Percentiles rank a stretch among this genome's conserved stretches.
phyloP scores from a whole-genome alignment of 2,113 vertebrate species.

The Tetraodon nigroviridis region DNA sequence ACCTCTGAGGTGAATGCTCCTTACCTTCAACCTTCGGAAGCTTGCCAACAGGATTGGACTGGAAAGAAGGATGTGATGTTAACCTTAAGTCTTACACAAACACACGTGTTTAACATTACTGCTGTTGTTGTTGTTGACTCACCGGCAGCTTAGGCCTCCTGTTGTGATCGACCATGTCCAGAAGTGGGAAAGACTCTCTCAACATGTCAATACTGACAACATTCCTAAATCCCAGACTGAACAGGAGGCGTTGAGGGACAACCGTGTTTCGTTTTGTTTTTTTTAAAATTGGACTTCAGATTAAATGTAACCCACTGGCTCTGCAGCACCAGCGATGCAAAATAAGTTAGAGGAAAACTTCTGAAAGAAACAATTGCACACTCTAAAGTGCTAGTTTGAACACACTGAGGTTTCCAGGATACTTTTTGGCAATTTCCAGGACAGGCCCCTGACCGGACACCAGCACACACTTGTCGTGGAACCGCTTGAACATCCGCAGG shows the following conservation, averaged over 20 bases:
- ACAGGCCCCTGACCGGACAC: slow-evolving; percentile 90
- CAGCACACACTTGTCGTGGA: slow-evolving; percentile 85
- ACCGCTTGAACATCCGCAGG: slow-evolving; percentile 84
- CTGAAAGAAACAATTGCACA: too few relatives aligned
- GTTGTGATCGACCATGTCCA: slow-evolving; percentile 88
- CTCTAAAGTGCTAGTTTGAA: too few relatives aligned
- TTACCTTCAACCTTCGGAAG: slow-evolving; percentile 86
- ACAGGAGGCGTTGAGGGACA: not conserved
- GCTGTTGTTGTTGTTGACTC: slow-evolving; percentile 36
- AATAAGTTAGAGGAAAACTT: too few relatives aligned
- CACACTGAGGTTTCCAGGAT: slow-evolving; percentile 57
- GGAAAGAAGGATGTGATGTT: slow-evolving; percentile 52
- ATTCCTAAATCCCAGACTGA: slow-evolving; percentile 83
- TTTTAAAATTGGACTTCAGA: too few relatives aligned
- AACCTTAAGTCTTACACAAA: not conserved
- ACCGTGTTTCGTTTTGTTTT: too few relatives aligned
- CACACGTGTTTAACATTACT: not conserved
- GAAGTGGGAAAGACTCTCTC: slow-evolving; percentile 80
- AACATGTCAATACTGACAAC: slow-evolving; percentile 83
- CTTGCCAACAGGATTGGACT: slow-evolving; percentile 76
- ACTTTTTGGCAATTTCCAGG: slow-evolving; percentile 88
- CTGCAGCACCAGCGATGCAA: too few relatives aligned
- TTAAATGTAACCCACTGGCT: too few relatives aligned
- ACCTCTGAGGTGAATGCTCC: not conserved
- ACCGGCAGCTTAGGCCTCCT: slow-evolving; percentile 79